A percentile compares a stretch with the other conserved stretches of the same genome.
phyloP scores from a whole-genome alignment of 2,797 vertebrate species.

The Antrozous pallidus region DNA sequence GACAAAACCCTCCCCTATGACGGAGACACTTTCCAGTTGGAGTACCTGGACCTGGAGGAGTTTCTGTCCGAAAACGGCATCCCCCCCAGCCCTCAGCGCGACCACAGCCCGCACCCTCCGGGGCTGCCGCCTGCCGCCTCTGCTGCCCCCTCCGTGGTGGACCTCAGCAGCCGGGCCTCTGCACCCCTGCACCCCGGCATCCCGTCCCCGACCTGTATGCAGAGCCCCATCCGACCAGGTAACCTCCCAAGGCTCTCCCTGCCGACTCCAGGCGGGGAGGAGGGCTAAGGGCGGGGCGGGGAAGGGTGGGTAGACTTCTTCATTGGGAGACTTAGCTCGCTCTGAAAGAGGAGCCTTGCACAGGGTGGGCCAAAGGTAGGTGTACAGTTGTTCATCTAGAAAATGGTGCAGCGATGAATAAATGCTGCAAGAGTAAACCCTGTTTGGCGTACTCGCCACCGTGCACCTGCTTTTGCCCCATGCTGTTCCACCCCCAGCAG shows the following conservation, averaged over 20 bases:
- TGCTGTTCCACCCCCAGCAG: background rate
- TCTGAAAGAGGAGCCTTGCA: background rate
- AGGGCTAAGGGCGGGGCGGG: background rate
- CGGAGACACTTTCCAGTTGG: slow-evolving; percentile 97
- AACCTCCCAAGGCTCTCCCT: slow-evolving; percentile 65
- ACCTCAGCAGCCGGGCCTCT: slow-evolving; percentile 92
- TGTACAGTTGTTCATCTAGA: background rate
- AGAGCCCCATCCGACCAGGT: slow-evolving; percentile 92
- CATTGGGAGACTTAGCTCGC: background rate
- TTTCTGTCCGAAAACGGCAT: slow-evolving; percentile 98
- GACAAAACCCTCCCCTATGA: slow-evolving; percentile 98
- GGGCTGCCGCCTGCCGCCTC: slow-evolving; percentile 85
- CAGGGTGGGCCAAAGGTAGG: too few species aligned
- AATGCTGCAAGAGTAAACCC: background rate
- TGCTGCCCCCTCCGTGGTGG: slow-evolving; percentile 88
- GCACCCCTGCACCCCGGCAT: slow-evolving; percentile 88
- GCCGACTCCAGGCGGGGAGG: background rate
- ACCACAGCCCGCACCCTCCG: slow-evolving; percentile 86
- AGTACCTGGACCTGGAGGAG: slow-evolving; percentile 99
- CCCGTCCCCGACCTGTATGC: slow-evolving; percentile 89
- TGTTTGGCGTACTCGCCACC: background rate
- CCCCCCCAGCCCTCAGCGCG: slow-evolving; percentile 90
- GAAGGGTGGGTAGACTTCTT: background rate
- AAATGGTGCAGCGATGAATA: background rate
- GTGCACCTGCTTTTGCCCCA: too few species aligned